Evolutionary conservation across 1,140 invertebrate species (phyloP), one percentile per base, ranked within the genome.

Genomic region (Habropoda laboriosa): DNA sequence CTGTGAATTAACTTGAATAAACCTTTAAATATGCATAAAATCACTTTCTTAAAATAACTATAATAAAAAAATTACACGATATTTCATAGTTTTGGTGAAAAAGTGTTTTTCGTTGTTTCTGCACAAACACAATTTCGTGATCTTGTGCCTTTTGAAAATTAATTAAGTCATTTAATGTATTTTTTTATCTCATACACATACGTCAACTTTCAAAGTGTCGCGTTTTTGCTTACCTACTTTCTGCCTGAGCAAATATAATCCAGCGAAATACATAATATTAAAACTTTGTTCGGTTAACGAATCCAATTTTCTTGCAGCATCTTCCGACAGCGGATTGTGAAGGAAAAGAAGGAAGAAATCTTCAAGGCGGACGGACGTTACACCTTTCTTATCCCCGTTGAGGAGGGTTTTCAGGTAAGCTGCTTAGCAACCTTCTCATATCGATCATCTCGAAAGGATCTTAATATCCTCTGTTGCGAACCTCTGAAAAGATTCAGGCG

Each of bases 351-450:
- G 92, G 94, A 96, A 88, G 94, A 95, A 40, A 93, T 97, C 47
- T 98, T 96, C 90, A 95, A 94, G 83, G 94, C 94, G 30, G 96
- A 96, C 80, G 97, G 97, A 55, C 94, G 95, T 80, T 95, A 96
- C 91, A 98, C 97, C 7, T 98, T 97, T 90, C 97, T 98, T 90
- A 96, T 98, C 88, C 97, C 97, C 12, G 95, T 98, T n/a, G 97
- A 98, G 92, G 96, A 97, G 91, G 97, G 96, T 51, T 97, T 97
- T 87, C 96, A 96, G 94, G 96, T 97, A 93, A 93, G 87, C 87
- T 51, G 66, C 79, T 82, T 82, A 77, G 67, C 73, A 55, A 77
- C 55, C 78, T 73, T 63, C 79, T 60, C 70, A 55, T 72, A 78
- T 78, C 75, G 67, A 78, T 78, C 75, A 78, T 60, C 55, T 45